These are phyloP conservation scores for Zingel zingel DNA, from an alignment of 2,113 vertebrate genomes.

Conservation along the genomic window DNA sequence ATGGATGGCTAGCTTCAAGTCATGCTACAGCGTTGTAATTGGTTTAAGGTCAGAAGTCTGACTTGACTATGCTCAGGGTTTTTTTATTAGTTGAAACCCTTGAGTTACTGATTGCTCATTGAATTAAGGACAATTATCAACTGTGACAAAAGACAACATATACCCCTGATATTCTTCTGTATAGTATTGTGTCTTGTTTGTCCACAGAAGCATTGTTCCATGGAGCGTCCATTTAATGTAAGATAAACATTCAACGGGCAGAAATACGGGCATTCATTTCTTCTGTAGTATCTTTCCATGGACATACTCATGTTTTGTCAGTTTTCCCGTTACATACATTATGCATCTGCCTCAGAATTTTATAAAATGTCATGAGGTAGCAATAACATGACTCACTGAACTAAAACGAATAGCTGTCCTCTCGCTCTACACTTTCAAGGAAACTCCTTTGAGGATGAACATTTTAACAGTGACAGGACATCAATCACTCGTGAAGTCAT, in stretches of 20 bases:
- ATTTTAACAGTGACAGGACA: no score
- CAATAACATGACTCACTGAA: no score
- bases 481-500: no score
- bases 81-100: slow-evolving; percentile 4
- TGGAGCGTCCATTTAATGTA: not conserved
- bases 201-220: not conserved
- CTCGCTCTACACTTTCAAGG: no score
- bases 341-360: no score
- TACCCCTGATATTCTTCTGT: slow-evolving; percentile 14
- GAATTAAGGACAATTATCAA: slow-evolving; percentile 30
- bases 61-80: slow-evolving; percentile 6
- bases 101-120: slow-evolving; percentile 42
- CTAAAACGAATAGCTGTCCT: no score
- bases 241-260: not conserved
- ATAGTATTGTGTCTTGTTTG: not conserved
- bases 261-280: no score
- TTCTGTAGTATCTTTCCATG: not conserved
- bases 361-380: no score
- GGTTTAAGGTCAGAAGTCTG: slow-evolving; percentile 49
- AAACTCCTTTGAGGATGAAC: no score
- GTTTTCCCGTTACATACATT: no score
- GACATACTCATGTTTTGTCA: not conserved
- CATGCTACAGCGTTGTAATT: slow-evolving; percentile 59
- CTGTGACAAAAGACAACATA: slow-evolving; percentile 30
- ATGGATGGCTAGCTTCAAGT: slow-evolving; percentile 55